A percentile compares a stretch with the other conserved stretches of the same genome.
These are phyloP conservation scores for Anguilla rostrata DNA, from an alignment of 2,113 vertebrate species.

Conservation along the genomic window DNA sequence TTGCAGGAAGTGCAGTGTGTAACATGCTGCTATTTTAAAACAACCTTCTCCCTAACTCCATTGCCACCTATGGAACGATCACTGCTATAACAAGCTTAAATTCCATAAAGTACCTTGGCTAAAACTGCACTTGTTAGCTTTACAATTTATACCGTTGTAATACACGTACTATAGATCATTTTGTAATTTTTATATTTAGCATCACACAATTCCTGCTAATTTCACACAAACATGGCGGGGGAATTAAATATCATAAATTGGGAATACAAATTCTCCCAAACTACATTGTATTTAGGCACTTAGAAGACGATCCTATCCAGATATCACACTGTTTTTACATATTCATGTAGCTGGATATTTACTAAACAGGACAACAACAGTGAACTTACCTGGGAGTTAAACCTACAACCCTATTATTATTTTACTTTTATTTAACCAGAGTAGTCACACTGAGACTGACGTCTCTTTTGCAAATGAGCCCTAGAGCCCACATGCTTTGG, in stretches of 20 bases:
- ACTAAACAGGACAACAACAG: no score
- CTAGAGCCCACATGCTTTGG: no score
- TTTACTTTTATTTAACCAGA: no score
- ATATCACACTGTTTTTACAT: no score
- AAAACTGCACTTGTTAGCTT: neutral
- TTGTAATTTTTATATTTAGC: neutral
- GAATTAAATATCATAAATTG: neutral
- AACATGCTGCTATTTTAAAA: neutral
- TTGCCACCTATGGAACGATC: constrained; percentile 72
- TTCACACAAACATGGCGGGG: neutral
- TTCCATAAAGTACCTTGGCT: neutral
- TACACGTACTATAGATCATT: neutral
- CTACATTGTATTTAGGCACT: no score
- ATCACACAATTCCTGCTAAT: neutral
- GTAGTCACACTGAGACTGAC: no score
- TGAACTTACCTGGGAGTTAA: no score
- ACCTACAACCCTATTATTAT: no score
- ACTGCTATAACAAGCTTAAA: constrained; percentile 53
- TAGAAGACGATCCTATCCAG: no score
- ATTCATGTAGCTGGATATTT: no score
- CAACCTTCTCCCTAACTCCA: constrained; percentile 47
- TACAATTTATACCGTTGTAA: no score
- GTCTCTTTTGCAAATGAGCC: no score
- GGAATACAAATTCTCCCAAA: neutral
- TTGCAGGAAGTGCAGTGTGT: neutral